phyloP scores from a whole-genome alignment of 2,113 vertebrate genomes.

The Perca schrenkii region DNA sequence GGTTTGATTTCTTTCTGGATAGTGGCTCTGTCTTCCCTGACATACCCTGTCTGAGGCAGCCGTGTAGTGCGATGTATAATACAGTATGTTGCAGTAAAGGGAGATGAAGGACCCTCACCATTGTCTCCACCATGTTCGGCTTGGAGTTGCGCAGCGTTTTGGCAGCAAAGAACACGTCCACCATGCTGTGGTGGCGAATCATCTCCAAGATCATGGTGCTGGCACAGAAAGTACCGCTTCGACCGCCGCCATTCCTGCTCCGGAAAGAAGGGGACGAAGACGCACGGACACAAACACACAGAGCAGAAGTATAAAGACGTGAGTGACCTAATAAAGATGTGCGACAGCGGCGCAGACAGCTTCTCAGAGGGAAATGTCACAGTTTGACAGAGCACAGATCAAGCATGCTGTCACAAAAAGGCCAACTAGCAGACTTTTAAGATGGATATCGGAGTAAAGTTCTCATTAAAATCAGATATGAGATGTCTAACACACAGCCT shows the following conservation, averaged over 20 bases:
- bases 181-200: constrained; percentile 94
- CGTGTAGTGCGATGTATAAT: neutral
- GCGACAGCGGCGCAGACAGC: constrained; percentile 39
- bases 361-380: constrained; percentile 72
- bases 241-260: constrained; percentile 92
- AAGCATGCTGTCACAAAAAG: constrained; percentile 72
- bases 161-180: constrained; percentile 95
- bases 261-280: constrained; percentile 14
- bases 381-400: constrained; percentile 65
- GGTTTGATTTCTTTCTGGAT: too few relatives aligned
- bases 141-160: constrained; percentile 97
- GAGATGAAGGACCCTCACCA: constrained; percentile 84
- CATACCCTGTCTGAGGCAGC: neutral
- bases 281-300: constrained; percentile 31
- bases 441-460: constrained; percentile 60
- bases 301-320: constrained; percentile 21
- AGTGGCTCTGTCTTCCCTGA: neutral
- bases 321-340: constrained; percentile 59
- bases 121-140: constrained; percentile 98
- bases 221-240: constrained; percentile 96
- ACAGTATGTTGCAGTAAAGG: neutral
- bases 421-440: constrained; percentile 63
- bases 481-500: constrained; percentile 44
- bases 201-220: constrained; percentile 95
- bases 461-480: constrained; percentile 74